A percentile compares a stretch with the other conserved stretches of the same genome.
Evolutionary conservation across 2,797 vertebrate species (phyloP).

Genomic region (Chrysocyon brachyurus): DNA sequence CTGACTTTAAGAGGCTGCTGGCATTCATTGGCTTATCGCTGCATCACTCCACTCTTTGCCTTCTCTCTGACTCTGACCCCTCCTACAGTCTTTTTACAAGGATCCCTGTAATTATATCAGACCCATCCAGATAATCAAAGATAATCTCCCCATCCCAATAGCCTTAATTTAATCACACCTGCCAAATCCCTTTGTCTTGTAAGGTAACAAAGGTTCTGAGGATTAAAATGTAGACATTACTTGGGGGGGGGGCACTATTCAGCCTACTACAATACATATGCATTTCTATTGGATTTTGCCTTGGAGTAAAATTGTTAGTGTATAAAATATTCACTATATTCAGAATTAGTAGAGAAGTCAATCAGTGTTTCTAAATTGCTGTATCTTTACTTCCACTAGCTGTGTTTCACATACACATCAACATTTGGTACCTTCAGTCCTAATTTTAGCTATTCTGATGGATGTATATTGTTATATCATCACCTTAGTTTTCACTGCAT

Average conservation of each 20-base stretch:
- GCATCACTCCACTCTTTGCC: not conserved
- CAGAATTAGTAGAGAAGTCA: not conserved
- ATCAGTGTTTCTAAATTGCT: not conserved
- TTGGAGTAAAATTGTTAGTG: not conserved
- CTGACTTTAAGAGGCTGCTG: not conserved
- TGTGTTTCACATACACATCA: not conserved
- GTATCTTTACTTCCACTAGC: not conserved
- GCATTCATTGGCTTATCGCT: not conserved
- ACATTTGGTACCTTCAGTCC: not conserved
- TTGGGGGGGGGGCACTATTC: not conserved
- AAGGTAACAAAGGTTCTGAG: not conserved
- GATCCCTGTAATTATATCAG: not conserved
- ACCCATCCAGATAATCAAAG: not conserved
- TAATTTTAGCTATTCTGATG: not conserved
- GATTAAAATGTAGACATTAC: not conserved
- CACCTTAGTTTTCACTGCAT: not conserved
- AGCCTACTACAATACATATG: not conserved
- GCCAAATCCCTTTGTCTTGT: not conserved
- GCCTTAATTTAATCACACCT: not conserved
- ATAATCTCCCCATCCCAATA: not conserved
- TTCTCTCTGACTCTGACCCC: not conserved
- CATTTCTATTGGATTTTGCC: not conserved
- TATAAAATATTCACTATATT: not conserved
- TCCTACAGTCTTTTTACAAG: not conserved
- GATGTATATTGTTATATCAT: not conserved